A percentile compares a stretch with the other conserved stretches of the same genome.
phyloP scores from a whole-genome alignment of 2,888 invertebrate species.

The Philonicus albiceps region DNA sequence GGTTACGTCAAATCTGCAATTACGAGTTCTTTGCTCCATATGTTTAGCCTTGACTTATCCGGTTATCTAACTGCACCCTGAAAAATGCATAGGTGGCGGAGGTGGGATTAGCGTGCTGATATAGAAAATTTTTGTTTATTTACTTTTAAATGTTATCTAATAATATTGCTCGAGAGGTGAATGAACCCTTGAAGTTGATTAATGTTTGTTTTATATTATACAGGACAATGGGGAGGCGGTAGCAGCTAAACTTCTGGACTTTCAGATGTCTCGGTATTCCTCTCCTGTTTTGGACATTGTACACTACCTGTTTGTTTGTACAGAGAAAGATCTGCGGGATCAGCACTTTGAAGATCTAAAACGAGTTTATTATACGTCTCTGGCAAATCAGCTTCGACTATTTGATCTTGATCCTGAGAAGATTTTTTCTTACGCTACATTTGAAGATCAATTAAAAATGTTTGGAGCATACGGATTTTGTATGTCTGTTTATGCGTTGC shows the following conservation, averaged over 20 bases:
- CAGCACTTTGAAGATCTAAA: conserved; percentile 55
- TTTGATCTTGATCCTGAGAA: conserved; percentile 51
- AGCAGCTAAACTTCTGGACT: conserved; percentile 57
- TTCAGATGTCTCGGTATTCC: conserved; percentile 58
- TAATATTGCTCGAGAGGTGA: not conserved
- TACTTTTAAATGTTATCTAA: not conserved
- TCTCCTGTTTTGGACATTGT: conserved; percentile 57
- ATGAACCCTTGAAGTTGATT: not conserved
- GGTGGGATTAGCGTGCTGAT: not conserved
- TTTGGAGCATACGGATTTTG: conserved; percentile 56
- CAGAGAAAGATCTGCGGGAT: conserved; percentile 56
- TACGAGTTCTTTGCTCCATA: conserved; percentile 6
- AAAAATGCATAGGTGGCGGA: not conserved
- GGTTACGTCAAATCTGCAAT: conserved; percentile 10
- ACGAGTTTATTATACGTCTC: conserved; percentile 53
- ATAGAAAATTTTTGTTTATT: not conserved
- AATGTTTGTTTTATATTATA: not conserved
- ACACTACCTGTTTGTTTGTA: conserved; percentile 57
- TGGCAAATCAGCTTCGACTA: conserved; percentile 50
- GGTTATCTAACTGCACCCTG: conserved; percentile 3
- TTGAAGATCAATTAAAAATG: conserved; percentile 54
- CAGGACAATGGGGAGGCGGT: conserved; percentile 50
- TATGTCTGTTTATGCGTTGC: conserved; percentile 56
- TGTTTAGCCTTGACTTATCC: conserved; percentile 35
- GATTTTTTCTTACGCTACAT: conserved; percentile 53